Evolutionary conservation across 2,113 vertebrate species (phyloP).

Genomic region (Nansenia antarctica): DNA sequence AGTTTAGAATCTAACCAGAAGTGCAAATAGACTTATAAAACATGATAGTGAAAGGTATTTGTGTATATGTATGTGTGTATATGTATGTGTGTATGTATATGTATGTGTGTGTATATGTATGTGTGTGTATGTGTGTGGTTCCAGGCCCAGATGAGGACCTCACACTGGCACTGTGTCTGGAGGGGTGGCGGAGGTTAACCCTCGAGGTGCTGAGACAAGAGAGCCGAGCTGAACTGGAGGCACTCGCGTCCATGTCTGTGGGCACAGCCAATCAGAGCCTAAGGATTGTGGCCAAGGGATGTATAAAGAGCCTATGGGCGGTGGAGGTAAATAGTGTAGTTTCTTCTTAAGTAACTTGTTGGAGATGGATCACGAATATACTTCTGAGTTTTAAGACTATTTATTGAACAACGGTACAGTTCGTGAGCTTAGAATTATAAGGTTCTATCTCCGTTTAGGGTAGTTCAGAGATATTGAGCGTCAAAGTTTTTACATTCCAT

Average conservation of each 20-base stretch:
- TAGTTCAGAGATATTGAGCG: too few relatives aligned
- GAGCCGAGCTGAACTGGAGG: slow-evolving; percentile 41
- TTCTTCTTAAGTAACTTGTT: too few relatives aligned
- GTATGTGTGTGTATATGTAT: slow-evolving; percentile 7
- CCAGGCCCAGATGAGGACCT: slow-evolving; percentile 67
- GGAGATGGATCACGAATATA: too few relatives aligned
- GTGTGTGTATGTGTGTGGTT: slow-evolving; percentile 41
- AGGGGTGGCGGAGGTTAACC: slow-evolving; percentile 40
- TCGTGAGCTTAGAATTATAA: too few relatives aligned
- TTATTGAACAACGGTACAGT: too few relatives aligned
- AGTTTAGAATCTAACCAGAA: too few relatives aligned
- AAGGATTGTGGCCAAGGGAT: slow-evolving; percentile 66
- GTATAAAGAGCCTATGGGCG: slow-evolving; percentile 55
- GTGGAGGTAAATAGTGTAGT: slow-evolving; percentile 73
- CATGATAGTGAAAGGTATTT: not conserved
- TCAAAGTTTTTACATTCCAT: too few relatives aligned
- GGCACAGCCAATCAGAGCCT: slow-evolving; percentile 71
- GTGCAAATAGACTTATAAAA: too few relatives aligned
- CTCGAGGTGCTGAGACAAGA: slow-evolving; percentile 63
- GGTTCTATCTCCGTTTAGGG: too few relatives aligned
- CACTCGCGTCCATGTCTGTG: slow-evolving; percentile 62
- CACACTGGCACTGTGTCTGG: slow-evolving; percentile 63
- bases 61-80: not conserved
- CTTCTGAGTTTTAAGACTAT: too few relatives aligned
- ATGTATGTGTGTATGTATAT: slow-evolving; percentile 18